These are phyloP conservation scores for Leucoraja ocellata DNA, from an alignment of 2,797 vertebrate species.

Conservation along the genomic window DNA sequence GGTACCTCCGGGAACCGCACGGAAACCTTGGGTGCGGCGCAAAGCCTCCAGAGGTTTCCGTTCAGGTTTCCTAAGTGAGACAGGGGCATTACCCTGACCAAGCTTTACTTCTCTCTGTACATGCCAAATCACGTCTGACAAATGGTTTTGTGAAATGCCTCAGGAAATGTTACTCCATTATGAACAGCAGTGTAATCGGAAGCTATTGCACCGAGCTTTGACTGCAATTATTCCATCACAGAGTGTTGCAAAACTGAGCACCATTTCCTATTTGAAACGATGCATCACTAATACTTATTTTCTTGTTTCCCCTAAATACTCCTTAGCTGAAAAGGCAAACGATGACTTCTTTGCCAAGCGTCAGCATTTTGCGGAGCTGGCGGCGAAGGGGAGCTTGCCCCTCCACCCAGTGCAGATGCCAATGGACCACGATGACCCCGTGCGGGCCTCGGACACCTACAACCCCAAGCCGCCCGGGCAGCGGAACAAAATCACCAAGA, in stretches of 20 bases:
- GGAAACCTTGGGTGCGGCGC: too few species aligned
- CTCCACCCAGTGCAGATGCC: conserved; percentile 79
- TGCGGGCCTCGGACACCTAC: conserved; percentile 73
- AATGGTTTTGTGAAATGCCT: neutral
- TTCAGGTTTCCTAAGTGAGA: too few species aligned
- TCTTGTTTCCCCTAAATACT: conserved; percentile 23
- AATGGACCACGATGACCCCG: conserved; percentile 71
- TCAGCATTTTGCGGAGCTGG: conserved; percentile 81
- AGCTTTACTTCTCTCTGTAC: neutral
- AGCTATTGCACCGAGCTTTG: neutral
- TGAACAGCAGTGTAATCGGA: neutral
- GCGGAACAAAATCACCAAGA: conserved; percentile 68
- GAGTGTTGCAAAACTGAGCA: neutral
- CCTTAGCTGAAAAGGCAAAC: conserved; percentile 81
- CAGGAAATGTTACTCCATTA: neutral
- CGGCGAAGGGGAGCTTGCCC: conserved; percentile 79
- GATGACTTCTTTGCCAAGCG: conserved; percentile 88
- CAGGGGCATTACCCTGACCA: neutral
- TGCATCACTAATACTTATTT: neutral
- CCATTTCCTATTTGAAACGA: too few species aligned
- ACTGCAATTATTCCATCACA: neutral
- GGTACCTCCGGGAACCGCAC: too few species aligned
- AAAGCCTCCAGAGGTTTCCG: too few species aligned
- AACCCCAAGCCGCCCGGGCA: conserved; percentile 74
- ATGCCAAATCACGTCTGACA: neutral